Evolutionary conservation across 2,113 vertebrate genomes (phyloP).

Genomic region (Okapia johnstoni): DNA sequence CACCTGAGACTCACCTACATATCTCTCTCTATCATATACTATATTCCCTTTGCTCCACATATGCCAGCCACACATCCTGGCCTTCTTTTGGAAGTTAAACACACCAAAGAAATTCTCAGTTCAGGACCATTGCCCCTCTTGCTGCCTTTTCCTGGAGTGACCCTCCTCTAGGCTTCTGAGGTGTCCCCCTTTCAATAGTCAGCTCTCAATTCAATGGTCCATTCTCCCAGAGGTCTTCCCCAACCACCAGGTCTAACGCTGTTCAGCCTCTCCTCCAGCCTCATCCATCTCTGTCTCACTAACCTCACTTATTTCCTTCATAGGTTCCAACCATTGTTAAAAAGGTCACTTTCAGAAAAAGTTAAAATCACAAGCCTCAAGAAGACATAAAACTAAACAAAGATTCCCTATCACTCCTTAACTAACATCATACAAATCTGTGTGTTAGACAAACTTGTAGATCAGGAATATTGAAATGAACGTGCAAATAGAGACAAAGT

Average conservation of each 20-base stretch:
- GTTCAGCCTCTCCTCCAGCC: rapidly evolving
- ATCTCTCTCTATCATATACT: not conserved
- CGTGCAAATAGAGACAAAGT: not conserved
- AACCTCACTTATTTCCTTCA: not conserved
- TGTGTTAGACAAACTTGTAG: not conserved
- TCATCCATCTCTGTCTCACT: not conserved
- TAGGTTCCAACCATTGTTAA: not conserved
- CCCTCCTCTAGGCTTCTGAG: not conserved
- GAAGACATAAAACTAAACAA: not conserved
- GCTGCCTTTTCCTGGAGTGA: not conserved
- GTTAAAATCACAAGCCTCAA: not conserved
- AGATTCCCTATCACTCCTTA: not conserved
- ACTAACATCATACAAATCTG: not conserved
- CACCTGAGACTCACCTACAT: not conserved
- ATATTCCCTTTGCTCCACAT: not conserved
- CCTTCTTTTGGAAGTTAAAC: not conserved
- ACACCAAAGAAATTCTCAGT: not conserved
- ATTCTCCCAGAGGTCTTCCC: not conserved
- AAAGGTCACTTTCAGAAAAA: not conserved
- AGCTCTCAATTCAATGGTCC: not conserved
- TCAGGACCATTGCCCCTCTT: not conserved
- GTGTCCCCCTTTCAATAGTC: not conserved
- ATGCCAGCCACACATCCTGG: not conserved
- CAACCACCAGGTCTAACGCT: not conserved
- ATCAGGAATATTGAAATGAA: not conserved